phyloP scores from a whole-genome alignment of 2,797 vertebrate genomes.

The Galagoides demidoff region DNA sequence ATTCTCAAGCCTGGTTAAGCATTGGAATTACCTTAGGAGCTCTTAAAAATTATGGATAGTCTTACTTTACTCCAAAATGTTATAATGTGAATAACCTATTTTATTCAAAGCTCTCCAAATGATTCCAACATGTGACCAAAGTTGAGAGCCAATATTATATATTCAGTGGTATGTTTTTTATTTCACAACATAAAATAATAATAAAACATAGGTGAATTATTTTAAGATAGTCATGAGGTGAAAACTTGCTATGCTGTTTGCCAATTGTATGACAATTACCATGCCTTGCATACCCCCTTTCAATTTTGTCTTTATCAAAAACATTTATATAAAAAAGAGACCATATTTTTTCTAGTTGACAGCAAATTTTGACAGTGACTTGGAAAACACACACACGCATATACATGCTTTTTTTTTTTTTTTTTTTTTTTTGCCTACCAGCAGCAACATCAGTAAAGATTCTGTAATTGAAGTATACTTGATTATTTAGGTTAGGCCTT shows the following conservation, averaged over 20 bases:
- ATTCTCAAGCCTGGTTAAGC: neutral
- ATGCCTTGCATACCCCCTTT: neutral
- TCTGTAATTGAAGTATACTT: neutral
- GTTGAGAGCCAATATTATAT: neutral
- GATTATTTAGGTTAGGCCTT: neutral
- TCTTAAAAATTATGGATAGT: neutral
- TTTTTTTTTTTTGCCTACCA: neutral
- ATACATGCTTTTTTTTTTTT: neutral
- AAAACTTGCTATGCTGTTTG: neutral
- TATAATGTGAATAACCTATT: neutral
- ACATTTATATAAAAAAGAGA: conserved; percentile 27
- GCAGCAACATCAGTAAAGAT: neutral
- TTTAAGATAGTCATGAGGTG: neutral
- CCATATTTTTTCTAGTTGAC: neutral
- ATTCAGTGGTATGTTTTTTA: neutral
- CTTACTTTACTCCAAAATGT: neutral
- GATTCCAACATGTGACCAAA: neutral
- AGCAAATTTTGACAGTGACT: neutral
- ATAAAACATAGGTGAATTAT: neutral
- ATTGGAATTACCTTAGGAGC: neutral
- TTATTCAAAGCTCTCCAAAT: neutral
- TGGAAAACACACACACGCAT: neutral
- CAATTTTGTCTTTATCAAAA: neutral
- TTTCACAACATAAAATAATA: conserved; percentile 23
- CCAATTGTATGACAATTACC: neutral